phyloP scores from a whole-genome alignment of 2,113 vertebrate genomes.

The Mesitornis unicolor region DNA sequence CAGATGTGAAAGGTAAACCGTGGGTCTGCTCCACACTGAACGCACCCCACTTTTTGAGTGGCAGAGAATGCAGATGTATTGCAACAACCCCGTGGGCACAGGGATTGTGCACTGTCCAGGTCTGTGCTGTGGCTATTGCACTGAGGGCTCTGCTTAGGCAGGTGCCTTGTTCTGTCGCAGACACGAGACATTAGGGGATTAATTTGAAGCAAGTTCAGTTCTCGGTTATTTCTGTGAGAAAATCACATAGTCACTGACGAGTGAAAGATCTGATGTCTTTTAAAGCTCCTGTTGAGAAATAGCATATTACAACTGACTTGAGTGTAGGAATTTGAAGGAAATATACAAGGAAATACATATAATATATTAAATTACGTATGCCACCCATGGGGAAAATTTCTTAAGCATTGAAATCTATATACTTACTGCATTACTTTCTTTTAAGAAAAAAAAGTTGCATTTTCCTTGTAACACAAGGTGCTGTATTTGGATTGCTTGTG shows the following conservation, averaged over 20 bases:
- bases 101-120: not conserved
- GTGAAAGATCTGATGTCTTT: not conserved
- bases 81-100: not conserved
- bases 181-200: not conserved
- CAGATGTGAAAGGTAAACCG: not conserved
- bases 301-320: not conserved
- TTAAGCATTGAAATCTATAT: not conserved
- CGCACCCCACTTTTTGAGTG: not conserved
- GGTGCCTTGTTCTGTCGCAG: not conserved
- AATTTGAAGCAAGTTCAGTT: not conserved
- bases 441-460: not conserved
- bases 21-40: not conserved
- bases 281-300: constrained; percentile 9
- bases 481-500: not conserved
- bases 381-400: not conserved
- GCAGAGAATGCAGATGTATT: not conserved
- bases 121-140: fast-evolving
- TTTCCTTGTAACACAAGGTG: not conserved
- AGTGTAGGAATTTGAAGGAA: not conserved
- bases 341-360: not conserved
- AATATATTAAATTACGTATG: not conserved
- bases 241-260: not conserved
- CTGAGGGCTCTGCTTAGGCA: fast-evolving
- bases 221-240: not conserved
- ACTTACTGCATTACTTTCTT: not conserved